Percentiles rank a stretch among this genome's conserved stretches.
Conservation (phyloP, 1,140 invertebrate genomes). For the Micrasema longulum region DNA sequence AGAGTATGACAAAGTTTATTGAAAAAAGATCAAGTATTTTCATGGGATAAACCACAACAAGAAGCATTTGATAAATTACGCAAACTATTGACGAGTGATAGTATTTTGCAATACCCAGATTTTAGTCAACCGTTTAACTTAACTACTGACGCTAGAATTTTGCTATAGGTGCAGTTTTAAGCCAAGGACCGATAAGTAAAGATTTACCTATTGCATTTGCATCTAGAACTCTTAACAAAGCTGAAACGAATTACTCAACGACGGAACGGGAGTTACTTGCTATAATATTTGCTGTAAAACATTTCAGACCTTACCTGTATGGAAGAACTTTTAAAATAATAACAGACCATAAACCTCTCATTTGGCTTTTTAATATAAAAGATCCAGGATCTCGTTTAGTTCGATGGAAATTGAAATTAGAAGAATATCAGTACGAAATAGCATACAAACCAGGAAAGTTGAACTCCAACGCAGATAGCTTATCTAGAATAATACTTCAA, state of each 20-base stretch:
- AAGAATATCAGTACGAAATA: slow-evolving; percentile 63
- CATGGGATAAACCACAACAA: too few relatives aligned
- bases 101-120: too few relatives aligned
- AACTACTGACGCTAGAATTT: slow-evolving; percentile 46
- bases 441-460: slow-evolving; percentile 60
- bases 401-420: slow-evolving; percentile 66
- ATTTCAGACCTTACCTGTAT: slow-evolving; percentile 65
- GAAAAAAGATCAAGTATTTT: too few relatives aligned
- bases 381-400: slow-evolving; percentile 63
- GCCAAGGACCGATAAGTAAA: slow-evolving; percentile 41
- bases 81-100: too few relatives aligned
- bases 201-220: slow-evolving; percentile 59
- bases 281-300: slow-evolving; percentile 63
- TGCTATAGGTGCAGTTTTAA: slow-evolving; percentile 50
- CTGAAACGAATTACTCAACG: slow-evolving; percentile 61
- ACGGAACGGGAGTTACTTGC: slow-evolving; percentile 68
- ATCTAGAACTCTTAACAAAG: slow-evolving; percentile 59
- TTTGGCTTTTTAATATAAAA: slow-evolving; percentile 62
- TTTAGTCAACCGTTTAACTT: too few relatives aligned
- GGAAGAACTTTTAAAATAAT: slow-evolving; percentile 64
- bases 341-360: slow-evolving; percentile 68
- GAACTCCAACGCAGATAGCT: slow-evolving; percentile 59
- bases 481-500: slow-evolving; percentile 53
- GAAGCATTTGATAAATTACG: too few relatives aligned
- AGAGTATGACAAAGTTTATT: too few relatives aligned